A percentile compares a stretch with the other conserved stretches of the same genome.
Evolutionary conservation across 2,888 invertebrate genomes (phyloP).

Genomic region (Entomobrya proxima): DNA sequence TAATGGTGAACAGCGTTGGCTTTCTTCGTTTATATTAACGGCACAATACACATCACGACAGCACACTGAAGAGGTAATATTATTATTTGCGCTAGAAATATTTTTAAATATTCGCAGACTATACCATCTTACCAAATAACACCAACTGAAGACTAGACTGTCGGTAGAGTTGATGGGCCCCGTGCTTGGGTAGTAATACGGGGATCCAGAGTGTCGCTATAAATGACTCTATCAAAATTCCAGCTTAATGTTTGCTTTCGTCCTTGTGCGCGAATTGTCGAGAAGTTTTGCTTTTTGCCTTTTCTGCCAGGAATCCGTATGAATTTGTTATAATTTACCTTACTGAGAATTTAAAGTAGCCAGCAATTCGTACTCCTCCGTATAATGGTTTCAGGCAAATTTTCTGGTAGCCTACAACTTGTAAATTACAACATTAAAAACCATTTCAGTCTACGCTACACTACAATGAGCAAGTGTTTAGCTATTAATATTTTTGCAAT

Average conservation of each 20-base stretch:
- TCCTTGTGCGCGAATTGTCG: constrained; percentile 27
- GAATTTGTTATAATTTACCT: constrained; percentile 17
- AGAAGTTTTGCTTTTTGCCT: background rate
- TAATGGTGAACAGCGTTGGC: background rate
- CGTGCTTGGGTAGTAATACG: background rate
- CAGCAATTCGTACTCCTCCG: background rate
- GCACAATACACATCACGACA: background rate
- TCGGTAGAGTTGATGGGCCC: background rate
- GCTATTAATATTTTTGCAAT: too few species aligned
- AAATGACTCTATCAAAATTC: constrained; percentile 67
- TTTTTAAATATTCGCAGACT: background rate
- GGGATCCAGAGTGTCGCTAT: constrained; percentile 41
- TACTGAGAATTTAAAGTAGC: background rate
- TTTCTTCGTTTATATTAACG: background rate
- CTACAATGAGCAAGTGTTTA: too few species aligned
- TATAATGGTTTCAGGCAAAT: too few species aligned
- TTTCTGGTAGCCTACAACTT: too few species aligned
- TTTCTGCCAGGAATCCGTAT: background rate
- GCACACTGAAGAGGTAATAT: background rate
- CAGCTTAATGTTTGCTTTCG: constrained; percentile 59
- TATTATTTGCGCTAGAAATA: background rate
- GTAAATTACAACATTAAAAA: too few species aligned
- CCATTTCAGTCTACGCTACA: too few species aligned
- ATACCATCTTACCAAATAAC: background rate
- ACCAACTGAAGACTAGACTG: background rate